A percentile compares a stretch with the other conserved stretches of the same genome.
These are phyloP conservation scores for Axea sp. DNA, from an alignment of 2,888 invertebrate genomes.

Conservation along the genomic window DNA sequence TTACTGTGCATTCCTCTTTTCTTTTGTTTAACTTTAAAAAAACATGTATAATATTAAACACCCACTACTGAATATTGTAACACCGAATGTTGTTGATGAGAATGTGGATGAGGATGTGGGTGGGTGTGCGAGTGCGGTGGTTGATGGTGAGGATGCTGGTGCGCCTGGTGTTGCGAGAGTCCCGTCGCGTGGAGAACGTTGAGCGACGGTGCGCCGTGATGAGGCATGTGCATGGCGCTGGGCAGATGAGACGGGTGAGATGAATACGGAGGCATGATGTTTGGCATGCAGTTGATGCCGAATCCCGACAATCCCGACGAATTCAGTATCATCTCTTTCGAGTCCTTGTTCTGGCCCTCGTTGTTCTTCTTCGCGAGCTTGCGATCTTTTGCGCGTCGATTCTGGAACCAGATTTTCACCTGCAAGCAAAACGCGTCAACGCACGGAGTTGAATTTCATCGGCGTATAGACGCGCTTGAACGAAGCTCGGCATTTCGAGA, in stretches of 20 bases:
- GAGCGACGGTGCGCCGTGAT: conserved; percentile 7
- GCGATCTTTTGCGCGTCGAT: conserved; percentile 94
- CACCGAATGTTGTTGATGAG: too few species aligned
- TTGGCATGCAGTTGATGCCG: conserved; percentile 21
- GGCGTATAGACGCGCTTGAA: too few species aligned
- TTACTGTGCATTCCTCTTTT: too few species aligned
- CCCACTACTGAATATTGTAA: too few species aligned
- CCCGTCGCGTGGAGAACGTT: conserved; percentile 22
- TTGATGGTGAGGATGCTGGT: background rate
- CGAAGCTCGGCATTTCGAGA: too few species aligned
- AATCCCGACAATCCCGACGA: background rate
- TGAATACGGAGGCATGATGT: conserved; percentile 22
- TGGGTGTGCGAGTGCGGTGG: conserved; percentile 7
- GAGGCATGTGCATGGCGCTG: conserved; percentile 28
- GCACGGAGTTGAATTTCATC: too few species aligned
- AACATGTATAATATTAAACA: too few species aligned
- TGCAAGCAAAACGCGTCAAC: conserved; percentile 70
- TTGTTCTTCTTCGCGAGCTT: conserved; percentile 93
- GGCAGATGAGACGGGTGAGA: conserved; percentile 13
- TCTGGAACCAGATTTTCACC: conserved; percentile 94
- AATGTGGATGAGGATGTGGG: too few species aligned
- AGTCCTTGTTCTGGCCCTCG: conserved; percentile 78
- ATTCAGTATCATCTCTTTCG: conserved; percentile 36
- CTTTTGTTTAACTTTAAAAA: too few species aligned
- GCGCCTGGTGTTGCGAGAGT: conserved; percentile 20